Evolutionary conservation across 2,888 invertebrate species (phyloP).

Genomic region (Hirtodrosophila histrioides): DNA sequence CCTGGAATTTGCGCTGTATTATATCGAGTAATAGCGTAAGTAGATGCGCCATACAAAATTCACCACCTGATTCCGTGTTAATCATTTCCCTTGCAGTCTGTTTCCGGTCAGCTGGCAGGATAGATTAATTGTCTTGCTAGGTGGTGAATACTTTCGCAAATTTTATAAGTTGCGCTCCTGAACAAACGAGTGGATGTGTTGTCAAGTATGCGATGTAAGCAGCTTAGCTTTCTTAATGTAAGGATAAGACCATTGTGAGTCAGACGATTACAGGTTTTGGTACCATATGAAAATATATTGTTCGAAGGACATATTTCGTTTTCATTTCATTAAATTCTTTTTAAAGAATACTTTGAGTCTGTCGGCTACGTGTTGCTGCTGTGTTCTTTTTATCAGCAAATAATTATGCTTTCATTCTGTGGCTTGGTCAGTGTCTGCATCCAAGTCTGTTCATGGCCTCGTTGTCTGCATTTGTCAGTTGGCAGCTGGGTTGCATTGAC

Average conservation of each 20-base stretch:
- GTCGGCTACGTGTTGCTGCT: neutral
- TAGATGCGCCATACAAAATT: neutral
- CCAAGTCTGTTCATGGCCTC: constrained; percentile 33
- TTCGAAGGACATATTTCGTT: neutral
- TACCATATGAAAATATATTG: neutral
- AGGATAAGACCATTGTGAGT: no score
- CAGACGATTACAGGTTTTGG: neutral
- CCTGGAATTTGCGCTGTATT: constrained; percentile 38
- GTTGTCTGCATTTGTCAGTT: constrained; percentile 50
- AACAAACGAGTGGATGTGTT: neutral
- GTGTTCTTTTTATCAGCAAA: constrained; percentile 19
- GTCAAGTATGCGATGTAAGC: neutral
- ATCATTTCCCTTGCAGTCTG: constrained; percentile 16
- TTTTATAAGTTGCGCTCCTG: constrained; percentile 1
- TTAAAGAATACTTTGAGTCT: constrained; percentile 28
- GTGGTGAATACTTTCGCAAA: neutral
- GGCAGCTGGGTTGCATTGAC: constrained; percentile 20
- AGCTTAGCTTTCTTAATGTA: no score
- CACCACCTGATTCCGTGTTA: neutral
- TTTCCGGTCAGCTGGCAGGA: constrained; percentile 53
- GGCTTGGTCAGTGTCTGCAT: constrained; percentile 15
- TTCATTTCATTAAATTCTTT: constrained; percentile 34
- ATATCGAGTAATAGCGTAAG: constrained; percentile 45
- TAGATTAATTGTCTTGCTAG: neutral
- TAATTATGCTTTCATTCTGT: constrained; percentile 27